Base-by-base conservation (phyloP, 2,888 invertebrate species). In the Brenthis ino region DNA sequence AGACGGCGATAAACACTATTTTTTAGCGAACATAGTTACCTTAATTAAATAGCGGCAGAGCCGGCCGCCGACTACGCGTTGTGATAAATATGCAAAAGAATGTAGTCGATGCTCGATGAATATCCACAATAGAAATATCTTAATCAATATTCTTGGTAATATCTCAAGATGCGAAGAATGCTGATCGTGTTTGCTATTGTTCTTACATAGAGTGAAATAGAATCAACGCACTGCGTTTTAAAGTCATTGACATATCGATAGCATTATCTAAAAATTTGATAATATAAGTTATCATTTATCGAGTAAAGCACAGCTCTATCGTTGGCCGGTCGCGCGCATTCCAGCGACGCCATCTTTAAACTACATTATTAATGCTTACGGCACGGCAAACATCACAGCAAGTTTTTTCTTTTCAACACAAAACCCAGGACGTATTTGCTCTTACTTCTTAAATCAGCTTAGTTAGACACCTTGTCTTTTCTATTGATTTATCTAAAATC, bases 311-410 rank as follows among this genome's bases (percentile, higher is more conserved):
- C 84, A 81, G 78, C 84, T 77, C 85, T 85, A 83, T 80, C 83
- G 84, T 80, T 81, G 84, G 74, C 78, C 66, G 74, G 70, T 70
- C 71, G 78, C 78, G 82, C 84, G 85, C 92, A 91, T 92, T 91
- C 92, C 91, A 78, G 77, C 75, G 80, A 83, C 85, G 92, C 91
- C 91, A 91, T 91, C 88, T 92, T 92, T 85, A 88, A 88, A 88
- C 77, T 91, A 88, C 90, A 91, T 91, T 90, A 91, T 91, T 89
- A 91, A 91, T 90, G 91, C 88, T 84, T 81, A 84, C 88, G 81
- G 83, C 82, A 81, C 85, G 81, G 84, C 86, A 82, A 85, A 85
- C 87, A 80, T 81, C 77, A 77, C 76, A 75, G 77, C 77, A 78
- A 77, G 84, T 86, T 87, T 87, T 87, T 81, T 82, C 76, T 77